Conservation (phyloP, 2,797 vertebrate genomes). For the Parotocinclus haroldoi region DNA sequence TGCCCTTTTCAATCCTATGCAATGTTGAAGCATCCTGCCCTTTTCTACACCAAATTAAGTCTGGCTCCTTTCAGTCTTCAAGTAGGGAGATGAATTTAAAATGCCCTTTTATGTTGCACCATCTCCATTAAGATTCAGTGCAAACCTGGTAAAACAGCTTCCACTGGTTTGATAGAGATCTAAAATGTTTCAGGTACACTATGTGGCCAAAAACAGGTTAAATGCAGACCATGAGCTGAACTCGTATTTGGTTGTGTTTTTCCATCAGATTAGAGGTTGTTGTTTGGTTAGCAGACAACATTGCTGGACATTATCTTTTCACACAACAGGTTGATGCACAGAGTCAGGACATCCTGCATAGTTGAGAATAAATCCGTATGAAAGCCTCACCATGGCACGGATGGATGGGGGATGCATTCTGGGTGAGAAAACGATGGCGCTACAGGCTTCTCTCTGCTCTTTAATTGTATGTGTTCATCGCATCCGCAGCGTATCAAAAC, state of each 20-base stretch:
- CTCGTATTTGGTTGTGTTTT: not conserved
- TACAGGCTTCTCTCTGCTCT: slow-evolving; percentile 28
- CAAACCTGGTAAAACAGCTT: slow-evolving; percentile 9
- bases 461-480: slow-evolving; percentile 39
- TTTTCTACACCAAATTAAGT: slow-evolving; percentile 51
- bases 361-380: slow-evolving; percentile 51
- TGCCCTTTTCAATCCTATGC: slow-evolving; percentile 61
- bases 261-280: slow-evolving; percentile 17
- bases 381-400: slow-evolving; percentile 47
- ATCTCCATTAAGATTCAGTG: slow-evolving; percentile 39
- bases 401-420: slow-evolving; percentile 33
- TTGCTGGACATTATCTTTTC: slow-evolving; percentile 44
- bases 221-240: no score
- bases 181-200: not conserved
- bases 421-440: slow-evolving; percentile 38
- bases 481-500: slow-evolving; percentile 40
- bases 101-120: slow-evolving; percentile 46
- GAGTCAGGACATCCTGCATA: slow-evolving; percentile 42
- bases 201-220: not conserved
- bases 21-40: slow-evolving; percentile 58
- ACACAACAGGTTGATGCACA: slow-evolving; percentile 35
- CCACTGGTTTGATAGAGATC: slow-evolving; percentile 3
- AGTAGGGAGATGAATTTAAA: slow-evolving; percentile 57
- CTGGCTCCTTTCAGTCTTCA: slow-evolving; percentile 38
- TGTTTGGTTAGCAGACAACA: slow-evolving; percentile 25